A percentile compares a stretch with the other conserved stretches of the same genome.
phyloP scores from a whole-genome alignment of 2,797 vertebrate genomes.

The Microhierax caerulescens region DNA sequence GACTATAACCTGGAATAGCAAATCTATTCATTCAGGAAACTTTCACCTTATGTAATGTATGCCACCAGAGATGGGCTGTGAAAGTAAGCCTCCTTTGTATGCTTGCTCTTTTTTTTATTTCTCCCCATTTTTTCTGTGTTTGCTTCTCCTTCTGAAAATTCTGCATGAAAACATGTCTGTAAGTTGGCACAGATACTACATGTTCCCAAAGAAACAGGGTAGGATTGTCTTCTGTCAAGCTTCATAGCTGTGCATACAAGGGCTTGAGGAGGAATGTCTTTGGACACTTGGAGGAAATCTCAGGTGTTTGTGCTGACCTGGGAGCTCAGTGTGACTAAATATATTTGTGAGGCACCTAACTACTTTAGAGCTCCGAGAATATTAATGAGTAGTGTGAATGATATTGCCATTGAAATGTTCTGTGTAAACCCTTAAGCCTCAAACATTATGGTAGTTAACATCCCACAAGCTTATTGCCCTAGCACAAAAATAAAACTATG shows the following conservation, averaged over 20 bases:
- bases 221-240: background rate
- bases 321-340: background rate
- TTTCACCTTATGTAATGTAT: background rate
- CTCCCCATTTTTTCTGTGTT: background rate
- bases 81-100: background rate
- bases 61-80: background rate
- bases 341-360: background rate
- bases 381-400: background rate
- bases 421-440: background rate
- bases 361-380: background rate
- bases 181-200: background rate
- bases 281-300: background rate
- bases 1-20: background rate
- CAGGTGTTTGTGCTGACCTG: background rate
- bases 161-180: background rate
- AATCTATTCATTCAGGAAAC: background rate
- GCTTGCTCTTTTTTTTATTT: background rate
- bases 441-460: background rate
- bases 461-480: background rate
- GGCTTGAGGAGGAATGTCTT: background rate
- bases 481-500: background rate
- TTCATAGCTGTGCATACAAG: background rate
- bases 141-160: background rate
- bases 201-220: background rate
- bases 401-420: background rate